Percentiles rank a stretch among this genome's conserved stretches.
Evolutionary conservation across 2,113 vertebrate species (phyloP).

Genomic region (Marcusenius ussheri): DNA sequence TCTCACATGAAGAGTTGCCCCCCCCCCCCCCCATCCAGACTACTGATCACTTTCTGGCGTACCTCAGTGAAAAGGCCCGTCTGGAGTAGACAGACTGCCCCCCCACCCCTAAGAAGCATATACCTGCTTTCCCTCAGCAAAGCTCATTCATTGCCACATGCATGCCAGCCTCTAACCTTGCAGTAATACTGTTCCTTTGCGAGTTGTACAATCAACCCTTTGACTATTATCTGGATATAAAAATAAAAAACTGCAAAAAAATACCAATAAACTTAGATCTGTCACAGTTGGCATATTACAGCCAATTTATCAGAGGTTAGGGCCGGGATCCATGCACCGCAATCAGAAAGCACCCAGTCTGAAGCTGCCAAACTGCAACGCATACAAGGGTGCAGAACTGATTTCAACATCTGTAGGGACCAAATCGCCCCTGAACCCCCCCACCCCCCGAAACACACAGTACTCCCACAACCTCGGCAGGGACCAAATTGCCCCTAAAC

Average conservation of each 20-base stretch:
- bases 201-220: neutral
- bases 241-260: neutral
- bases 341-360: neutral
- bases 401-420: neutral
- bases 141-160: neutral
- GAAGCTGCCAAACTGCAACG: neutral
- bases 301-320: neutral
- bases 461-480: neutral
- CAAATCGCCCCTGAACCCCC: too few relatives aligned
- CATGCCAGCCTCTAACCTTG: neutral
- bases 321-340: neutral
- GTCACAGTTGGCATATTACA: neutral
- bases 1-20: neutral
- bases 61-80: neutral
- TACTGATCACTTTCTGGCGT: neutral
- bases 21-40: neutral
- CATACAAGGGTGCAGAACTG: neutral
- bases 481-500: neutral
- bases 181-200: neutral
- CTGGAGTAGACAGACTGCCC: neutral
- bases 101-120: neutral
- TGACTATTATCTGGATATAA: neutral
- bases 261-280: neutral
- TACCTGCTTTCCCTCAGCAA: neutral
- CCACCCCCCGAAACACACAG: too few relatives aligned